Evolutionary conservation across 1,140 invertebrate genomes (phyloP).

Genomic region (Trachymyrmex septentrionalis): DNA sequence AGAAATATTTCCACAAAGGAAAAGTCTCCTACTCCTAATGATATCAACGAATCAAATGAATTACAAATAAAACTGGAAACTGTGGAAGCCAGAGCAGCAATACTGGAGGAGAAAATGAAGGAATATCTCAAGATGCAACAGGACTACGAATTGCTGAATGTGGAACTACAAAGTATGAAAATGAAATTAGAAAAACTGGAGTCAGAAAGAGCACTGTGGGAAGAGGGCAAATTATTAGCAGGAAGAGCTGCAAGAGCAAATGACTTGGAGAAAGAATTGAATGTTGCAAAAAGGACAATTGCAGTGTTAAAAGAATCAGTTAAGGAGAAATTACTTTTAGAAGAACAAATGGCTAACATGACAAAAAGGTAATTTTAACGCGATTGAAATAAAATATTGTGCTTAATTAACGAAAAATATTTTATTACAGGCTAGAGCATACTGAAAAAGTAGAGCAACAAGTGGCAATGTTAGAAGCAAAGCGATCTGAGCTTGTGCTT

Average conservation of each 20-base stretch:
- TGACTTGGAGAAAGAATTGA: slow-evolving; percentile 82
- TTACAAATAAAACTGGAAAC: slow-evolving; percentile 74
- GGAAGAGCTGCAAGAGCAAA: slow-evolving; percentile 78
- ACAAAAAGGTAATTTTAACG: slow-evolving; percentile 75
- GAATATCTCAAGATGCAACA: slow-evolving; percentile 74
- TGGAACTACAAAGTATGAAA: slow-evolving; percentile 81
- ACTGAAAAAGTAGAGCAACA: slow-evolving; percentile 82
- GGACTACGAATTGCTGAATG: slow-evolving; percentile 79
- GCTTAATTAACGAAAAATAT: not conserved
- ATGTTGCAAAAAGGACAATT: slow-evolving; percentile 78
- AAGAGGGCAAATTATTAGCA: slow-evolving; percentile 80
- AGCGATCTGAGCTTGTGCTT: slow-evolving; percentile 76
- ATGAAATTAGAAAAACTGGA: slow-evolving; percentile 81
- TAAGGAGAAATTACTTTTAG: slow-evolving; percentile 83
- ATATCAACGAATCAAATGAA: slow-evolving; percentile 68
- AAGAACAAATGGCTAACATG: slow-evolving; percentile 83
- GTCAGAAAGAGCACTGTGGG: slow-evolving; percentile 79
- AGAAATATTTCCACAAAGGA: slow-evolving; percentile 62
- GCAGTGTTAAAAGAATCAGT: slow-evolving; percentile 79
- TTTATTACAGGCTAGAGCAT: slow-evolving; percentile 78
- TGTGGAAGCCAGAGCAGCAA: slow-evolving; percentile 73
- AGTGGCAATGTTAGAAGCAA: slow-evolving; percentile 77
- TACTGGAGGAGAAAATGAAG: slow-evolving; percentile 80
- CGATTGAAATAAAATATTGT: not conserved
- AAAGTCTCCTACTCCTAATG: not conserved